Evolutionary conservation across 2,797 vertebrate genomes (phyloP).

Genomic region (Phalanger gymnotis): DNA sequence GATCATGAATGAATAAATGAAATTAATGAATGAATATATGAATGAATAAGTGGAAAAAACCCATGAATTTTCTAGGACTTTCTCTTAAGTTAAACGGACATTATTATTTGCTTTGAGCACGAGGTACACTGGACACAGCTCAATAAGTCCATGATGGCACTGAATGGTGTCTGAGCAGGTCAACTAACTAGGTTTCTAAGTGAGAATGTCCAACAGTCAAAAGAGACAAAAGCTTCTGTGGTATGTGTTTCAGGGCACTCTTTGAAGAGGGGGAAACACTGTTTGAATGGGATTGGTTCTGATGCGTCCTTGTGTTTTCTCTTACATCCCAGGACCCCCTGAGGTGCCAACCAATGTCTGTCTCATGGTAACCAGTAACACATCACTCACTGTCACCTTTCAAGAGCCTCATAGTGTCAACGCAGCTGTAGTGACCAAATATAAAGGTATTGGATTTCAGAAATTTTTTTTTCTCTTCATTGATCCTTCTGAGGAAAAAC

Average conservation of each 20-base stretch:
- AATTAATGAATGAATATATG: background rate
- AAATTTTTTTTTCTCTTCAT: conserved; percentile 57
- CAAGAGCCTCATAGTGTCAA: conserved; percentile 94
- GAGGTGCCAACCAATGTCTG: conserved; percentile 92
- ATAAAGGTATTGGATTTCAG: conserved; percentile 90
- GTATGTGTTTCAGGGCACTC: conserved; percentile 73
- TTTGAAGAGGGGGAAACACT: conserved; percentile 79
- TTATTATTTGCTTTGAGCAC: conserved; percentile 77
- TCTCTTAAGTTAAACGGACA: conserved; percentile 77
- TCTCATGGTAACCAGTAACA: conserved; percentile 93
- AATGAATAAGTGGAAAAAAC: background rate
- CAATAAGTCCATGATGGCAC: conserved; percentile 76
- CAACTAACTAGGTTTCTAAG: conserved; percentile 73
- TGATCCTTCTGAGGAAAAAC: conserved; percentile 57
- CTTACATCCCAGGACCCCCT: conserved; percentile 89
- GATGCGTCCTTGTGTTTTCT: conserved; percentile 82
- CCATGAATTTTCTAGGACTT: conserved; percentile 19
- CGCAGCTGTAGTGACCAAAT: conserved; percentile 95
- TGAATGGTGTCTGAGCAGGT: conserved; percentile 81
- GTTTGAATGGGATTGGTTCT: conserved; percentile 83
- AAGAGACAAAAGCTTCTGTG: conserved; percentile 77
- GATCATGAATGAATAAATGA: background rate
- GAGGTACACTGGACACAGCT: conserved; percentile 10
- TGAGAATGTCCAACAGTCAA: conserved; percentile 83
- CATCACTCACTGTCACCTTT: conserved; percentile 94